Percentiles rank a stretch among this genome's conserved stretches.
Evolutionary conservation across 2,113 vertebrate genomes (phyloP).

Genomic region (Monarcha castaneiventris): DNA sequence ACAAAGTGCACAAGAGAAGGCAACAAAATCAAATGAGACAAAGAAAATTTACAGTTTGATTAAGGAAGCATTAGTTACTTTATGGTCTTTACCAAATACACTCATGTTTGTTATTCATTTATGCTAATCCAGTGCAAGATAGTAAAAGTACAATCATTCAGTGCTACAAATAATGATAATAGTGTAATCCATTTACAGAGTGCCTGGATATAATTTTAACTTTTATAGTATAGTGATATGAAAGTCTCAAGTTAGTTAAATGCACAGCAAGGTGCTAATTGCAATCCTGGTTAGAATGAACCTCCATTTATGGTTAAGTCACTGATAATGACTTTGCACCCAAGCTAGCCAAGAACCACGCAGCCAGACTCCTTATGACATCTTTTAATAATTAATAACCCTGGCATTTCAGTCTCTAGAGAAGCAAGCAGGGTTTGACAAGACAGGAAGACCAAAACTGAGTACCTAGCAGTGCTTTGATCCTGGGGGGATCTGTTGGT

Average conservation of each 20-base stretch:
- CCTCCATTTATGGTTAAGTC: background rate
- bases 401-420: background rate
- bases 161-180: background rate
- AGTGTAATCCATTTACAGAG: background rate
- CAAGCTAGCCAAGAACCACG: background rate
- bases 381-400: background rate
- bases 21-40: background rate
- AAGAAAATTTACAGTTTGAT: constrained; percentile 4
- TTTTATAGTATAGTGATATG: background rate
- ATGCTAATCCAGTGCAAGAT: constrained; percentile 13
- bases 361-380: background rate
- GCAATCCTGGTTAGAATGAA: background rate
- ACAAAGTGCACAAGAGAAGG: background rate
- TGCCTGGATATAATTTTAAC: background rate
- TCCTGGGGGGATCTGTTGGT: background rate
- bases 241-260: background rate
- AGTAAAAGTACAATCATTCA: constrained; percentile 6
- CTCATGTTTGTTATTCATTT: background rate
- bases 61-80: background rate
- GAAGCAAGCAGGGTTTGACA: background rate
- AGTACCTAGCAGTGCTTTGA: rapidly evolving
- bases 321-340: background rate
- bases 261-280: constrained; percentile 6
- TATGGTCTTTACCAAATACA: background rate
- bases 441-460: background rate